Percentiles rank a stretch among this genome's conserved stretches.
Conservation (phyloP, 2,888 invertebrate species). For the Serrognathus titanus region DNA sequence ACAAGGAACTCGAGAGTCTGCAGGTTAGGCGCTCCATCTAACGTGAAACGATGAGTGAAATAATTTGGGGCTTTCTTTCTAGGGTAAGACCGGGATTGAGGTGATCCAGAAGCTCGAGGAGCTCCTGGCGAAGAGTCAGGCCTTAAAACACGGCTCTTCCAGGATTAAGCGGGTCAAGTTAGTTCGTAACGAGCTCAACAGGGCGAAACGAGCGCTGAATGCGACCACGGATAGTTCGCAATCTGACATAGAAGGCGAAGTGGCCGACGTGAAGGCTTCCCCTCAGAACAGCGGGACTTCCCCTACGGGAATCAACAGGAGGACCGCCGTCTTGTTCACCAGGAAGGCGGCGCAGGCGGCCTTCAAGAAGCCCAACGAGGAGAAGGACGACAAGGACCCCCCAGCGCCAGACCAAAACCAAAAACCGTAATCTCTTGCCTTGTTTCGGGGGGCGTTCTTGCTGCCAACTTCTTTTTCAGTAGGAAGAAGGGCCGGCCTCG, state of each 20-base stretch:
- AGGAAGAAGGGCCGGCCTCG: slow-evolving; percentile 43
- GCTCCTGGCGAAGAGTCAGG: slow-evolving; percentile 60
- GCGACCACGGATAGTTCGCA: slow-evolving; percentile 42
- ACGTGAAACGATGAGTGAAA: too few species aligned
- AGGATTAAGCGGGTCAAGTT: slow-evolving; percentile 58
- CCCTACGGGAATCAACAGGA: slow-evolving; percentile 60
- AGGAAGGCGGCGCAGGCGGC: slow-evolving; percentile 64
- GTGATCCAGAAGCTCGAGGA: slow-evolving; percentile 56
- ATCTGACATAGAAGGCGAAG: slow-evolving; percentile 42
- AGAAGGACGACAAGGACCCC: slow-evolving; percentile 42
- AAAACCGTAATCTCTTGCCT: slow-evolving; percentile 5
- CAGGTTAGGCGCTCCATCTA: slow-evolving; percentile 35
- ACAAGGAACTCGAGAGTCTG: slow-evolving; percentile 52
- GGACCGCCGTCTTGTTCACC: slow-evolving; percentile 76
- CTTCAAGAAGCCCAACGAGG: slow-evolving; percentile 52
- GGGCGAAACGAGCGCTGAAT: slow-evolving; percentile 48
- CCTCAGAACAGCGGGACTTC: slow-evolving; percentile 39
- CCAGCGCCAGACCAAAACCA: not conserved
- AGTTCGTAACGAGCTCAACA: slow-evolving; percentile 57
- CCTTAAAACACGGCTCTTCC: slow-evolving; percentile 57
- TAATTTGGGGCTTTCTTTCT: not conserved
- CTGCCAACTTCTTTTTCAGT: slow-evolving; percentile 19
- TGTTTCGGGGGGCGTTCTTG: not conserved
- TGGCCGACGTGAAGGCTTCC: slow-evolving; percentile 26
- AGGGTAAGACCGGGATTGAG: slow-evolving; percentile 45